Percentiles rank a stretch among this genome's conserved stretches.
Conservation (phyloP, 2,888 invertebrate genomes). For the Liposcelis brunnea region DNA sequence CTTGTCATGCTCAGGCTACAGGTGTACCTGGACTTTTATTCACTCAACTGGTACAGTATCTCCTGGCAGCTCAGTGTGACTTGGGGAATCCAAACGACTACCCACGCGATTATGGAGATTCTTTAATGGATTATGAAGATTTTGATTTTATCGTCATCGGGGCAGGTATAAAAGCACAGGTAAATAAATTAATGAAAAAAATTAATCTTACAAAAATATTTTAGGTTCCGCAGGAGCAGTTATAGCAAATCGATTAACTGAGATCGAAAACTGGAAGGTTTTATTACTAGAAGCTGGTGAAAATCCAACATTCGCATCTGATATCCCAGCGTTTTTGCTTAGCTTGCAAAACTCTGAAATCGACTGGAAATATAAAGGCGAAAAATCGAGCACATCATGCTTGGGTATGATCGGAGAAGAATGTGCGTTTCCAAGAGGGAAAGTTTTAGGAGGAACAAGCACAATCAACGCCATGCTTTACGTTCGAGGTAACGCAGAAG, state of each 20-base stretch:
- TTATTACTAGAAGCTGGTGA: slow-evolving; percentile 23
- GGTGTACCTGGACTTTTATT: slow-evolving; percentile 33
- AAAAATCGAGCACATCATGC: slow-evolving; percentile 23
- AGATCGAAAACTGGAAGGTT: slow-evolving; percentile 19
- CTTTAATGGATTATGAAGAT: slow-evolving; percentile 14
- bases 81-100: slow-evolving; percentile 34
- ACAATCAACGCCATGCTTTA: slow-evolving; percentile 25
- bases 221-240: slow-evolving; percentile 26
- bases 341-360: slow-evolving; percentile 20
- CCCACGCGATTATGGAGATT: slow-evolving; percentile 30
- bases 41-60: slow-evolving; percentile 36
- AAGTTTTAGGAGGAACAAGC: slow-evolving; percentile 28
- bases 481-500: slow-evolving; percentile 18
- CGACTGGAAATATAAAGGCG: slow-evolving; percentile 30
- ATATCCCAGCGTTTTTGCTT: slow-evolving; percentile 20
- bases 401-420: slow-evolving; percentile 15
- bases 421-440: slow-evolving; percentile 26
- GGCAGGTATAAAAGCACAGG: slow-evolving; percentile 21
- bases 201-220: no score
- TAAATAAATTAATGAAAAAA: no score
- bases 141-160: slow-evolving; percentile 23
- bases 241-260: slow-evolving; percentile 24
- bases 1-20: slow-evolving; percentile 17
- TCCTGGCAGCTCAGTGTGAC: slow-evolving; percentile 41
- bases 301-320: slow-evolving; percentile 20